phyloP scores from a whole-genome alignment of 2,888 invertebrate genomes.

The Neocrepidodera transversa region DNA sequence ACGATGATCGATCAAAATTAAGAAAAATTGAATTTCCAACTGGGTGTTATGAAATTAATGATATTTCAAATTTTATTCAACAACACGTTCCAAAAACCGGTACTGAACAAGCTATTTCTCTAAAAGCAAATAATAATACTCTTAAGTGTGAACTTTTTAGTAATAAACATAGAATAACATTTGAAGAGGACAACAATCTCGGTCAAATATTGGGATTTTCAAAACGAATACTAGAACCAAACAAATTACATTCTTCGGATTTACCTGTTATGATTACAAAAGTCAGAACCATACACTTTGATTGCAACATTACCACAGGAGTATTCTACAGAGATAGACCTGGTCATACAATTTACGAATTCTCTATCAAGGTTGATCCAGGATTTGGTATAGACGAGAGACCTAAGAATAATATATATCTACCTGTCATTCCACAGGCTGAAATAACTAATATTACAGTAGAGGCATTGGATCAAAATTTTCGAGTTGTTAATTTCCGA shows the following conservation, averaged over 20 bases:
- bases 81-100: background rate
- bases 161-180: conserved; percentile 3
- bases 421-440: conserved; percentile 39
- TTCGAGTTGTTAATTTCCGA: conserved; percentile 38
- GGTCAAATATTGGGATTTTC: conserved; percentile 10
- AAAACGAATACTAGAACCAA: conserved; percentile 11
- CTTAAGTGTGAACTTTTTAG: conserved; percentile 41
- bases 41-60: conserved; percentile 51
- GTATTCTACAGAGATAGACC: conserved; percentile 47
- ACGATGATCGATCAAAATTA: conserved; percentile 22
- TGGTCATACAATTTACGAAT: conserved; percentile 50
- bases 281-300: conserved; percentile 29
- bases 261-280: conserved; percentile 5
- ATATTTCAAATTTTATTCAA: conserved; percentile 44
- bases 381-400: conserved; percentile 49
- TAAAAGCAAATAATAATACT: conserved; percentile 47
- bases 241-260: conserved; percentile 37
- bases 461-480: conserved; percentile 44
- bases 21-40: conserved; percentile 41
- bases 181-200: background rate
- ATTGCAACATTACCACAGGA: conserved; percentile 47
- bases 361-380: conserved; percentile 48
- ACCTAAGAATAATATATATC: conserved; percentile 51
- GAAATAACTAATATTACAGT: conserved; percentile 45
- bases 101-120: background rate